A percentile compares a stretch with the other conserved stretches of the same genome.
phyloP scores from a whole-genome alignment of 2,888 invertebrate species.

The Ornithoptera alexandrae region DNA sequence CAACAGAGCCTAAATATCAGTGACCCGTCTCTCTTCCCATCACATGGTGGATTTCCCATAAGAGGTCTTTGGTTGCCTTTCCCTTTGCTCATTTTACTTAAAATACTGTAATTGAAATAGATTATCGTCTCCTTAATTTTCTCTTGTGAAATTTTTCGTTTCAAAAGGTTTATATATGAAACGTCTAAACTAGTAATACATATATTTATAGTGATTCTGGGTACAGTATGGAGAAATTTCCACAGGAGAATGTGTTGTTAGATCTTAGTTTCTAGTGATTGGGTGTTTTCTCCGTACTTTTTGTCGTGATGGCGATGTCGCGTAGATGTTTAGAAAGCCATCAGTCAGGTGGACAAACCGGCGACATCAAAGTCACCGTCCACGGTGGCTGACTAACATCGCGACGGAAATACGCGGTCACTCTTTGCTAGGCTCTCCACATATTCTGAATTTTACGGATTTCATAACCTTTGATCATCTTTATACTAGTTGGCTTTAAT shows the following conservation, averaged over 20 bases:
- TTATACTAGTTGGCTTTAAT: not conserved
- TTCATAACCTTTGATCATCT: not conserved
- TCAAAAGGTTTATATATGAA: not conserved
- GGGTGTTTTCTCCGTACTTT: constrained; percentile 70
- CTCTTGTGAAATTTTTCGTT: not conserved
- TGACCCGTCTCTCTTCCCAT: no score
- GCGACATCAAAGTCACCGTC: constrained; percentile 58
- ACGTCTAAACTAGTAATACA: no score
- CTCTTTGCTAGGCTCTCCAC: not conserved
- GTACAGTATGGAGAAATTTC: constrained; percentile 43
- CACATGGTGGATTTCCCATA: no score
- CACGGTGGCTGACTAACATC: constrained; percentile 48
- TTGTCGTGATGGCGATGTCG: constrained; percentile 54
- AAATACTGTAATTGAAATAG: not conserved
- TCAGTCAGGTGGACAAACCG: constrained; percentile 66
- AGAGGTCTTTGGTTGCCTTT: no score
- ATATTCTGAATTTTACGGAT: not conserved
- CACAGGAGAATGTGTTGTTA: constrained; percentile 59
- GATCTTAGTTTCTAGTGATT: constrained; percentile 61
- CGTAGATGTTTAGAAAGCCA: constrained; percentile 74
- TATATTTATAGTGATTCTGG: constrained; percentile 33
- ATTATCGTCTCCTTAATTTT: not conserved
- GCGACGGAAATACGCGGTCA: constrained; percentile 42
- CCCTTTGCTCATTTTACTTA: no score
- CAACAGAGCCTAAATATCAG: no score